Evolutionary conservation across 2,888 invertebrate species (phyloP).

Genomic region (Geotrupes spiniger): DNA sequence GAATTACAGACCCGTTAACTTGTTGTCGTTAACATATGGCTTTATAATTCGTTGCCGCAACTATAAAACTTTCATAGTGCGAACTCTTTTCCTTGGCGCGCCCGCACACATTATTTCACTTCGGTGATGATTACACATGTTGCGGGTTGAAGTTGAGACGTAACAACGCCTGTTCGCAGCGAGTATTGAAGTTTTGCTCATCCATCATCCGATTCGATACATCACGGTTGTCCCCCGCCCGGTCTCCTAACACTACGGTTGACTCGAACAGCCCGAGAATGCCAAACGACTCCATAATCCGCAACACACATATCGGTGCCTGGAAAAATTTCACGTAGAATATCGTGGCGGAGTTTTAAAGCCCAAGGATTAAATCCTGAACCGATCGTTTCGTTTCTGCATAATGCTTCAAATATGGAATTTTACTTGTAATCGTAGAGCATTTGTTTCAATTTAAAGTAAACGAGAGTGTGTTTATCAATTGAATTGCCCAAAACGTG

Average conservation of each 20-base stretch:
- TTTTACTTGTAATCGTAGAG: too few species aligned
- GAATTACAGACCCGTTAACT: too few species aligned
- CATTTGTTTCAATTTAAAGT: too few species aligned
- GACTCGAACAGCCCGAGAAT: constrained; percentile 21
- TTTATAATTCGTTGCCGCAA: too few species aligned
- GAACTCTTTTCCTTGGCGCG: too few species aligned
- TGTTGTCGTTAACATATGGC: too few species aligned
- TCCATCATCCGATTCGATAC: constrained; percentile 33
- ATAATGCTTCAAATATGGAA: too few species aligned
- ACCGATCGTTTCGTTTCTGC: too few species aligned
- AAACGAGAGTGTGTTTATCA: too few species aligned
- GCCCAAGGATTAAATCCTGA: too few species aligned
- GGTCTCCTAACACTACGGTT: constrained; percentile 22
- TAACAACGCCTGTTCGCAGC: constrained; percentile 14
- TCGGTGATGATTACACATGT: constrained; percentile 22
- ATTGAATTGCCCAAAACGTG: too few species aligned
- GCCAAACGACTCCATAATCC: constrained; percentile 25
- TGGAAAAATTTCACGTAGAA: constrained; percentile 7
- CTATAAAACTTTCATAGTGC: too few species aligned
- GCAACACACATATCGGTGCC: constrained; percentile 13
- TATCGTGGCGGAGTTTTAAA: constrained; percentile 2
- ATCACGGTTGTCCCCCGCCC: constrained; percentile 21
- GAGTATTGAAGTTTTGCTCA: constrained; percentile 26
- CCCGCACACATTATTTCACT: constrained; percentile 16
- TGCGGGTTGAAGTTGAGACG: constrained; percentile 9